Base-by-base conservation (phyloP, 2,888 invertebrate species). In the Hirtodrosophila trivittata region DNA sequence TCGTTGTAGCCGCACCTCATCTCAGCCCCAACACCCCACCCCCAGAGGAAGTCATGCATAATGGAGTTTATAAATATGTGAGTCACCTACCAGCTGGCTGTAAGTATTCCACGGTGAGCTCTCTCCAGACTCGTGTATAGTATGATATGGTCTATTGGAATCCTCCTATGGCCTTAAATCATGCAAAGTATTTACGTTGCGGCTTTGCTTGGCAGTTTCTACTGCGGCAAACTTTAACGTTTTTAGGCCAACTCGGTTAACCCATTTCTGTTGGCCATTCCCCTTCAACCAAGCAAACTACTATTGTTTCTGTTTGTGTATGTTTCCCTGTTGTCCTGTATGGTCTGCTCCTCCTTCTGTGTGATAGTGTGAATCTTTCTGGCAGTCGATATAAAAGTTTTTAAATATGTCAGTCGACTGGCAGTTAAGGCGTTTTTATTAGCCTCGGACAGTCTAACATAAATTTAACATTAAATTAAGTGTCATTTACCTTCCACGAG, bases 391-490 rank as follows among this genome's bases (percentile, higher is more conserved):
- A 39, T 52, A 39, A 41, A 58, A 55, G 37, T 47, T 63, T 57
- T 57, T 72, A 51, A 3, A 21, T 72, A 43, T 59, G 63, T 47
- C 28, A 7, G n/a, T 54, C 46, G 46, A 25, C 47, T 25, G 59
- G 50, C 38, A 45, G 52, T 65, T 51, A 54, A 66, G 75, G 75
- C 77, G 63, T 64, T 83, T 83, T 76, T 83, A 83, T 83, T 78
- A 81, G 69, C 78, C 49, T 57, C 51, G 32, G 65, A 54, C 73
- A 64, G 82, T 72, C 67, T 71, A 64, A 75, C 86, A 78, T 81
- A 84, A 76, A 85, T 82, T 84, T 52, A 72, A 71, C 78, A 83
- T 84, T 72, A 85, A 85, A 85, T 85, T 76, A 81, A 84, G 77
- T 84, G 73, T 66, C 70, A 59, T 76, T 77, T 68, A 76, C 77